Percentiles rank a stretch among this genome's conserved stretches.
Evolutionary conservation across 1,140 invertebrate species (phyloP).

Genomic region (Ericerus pela): DNA sequence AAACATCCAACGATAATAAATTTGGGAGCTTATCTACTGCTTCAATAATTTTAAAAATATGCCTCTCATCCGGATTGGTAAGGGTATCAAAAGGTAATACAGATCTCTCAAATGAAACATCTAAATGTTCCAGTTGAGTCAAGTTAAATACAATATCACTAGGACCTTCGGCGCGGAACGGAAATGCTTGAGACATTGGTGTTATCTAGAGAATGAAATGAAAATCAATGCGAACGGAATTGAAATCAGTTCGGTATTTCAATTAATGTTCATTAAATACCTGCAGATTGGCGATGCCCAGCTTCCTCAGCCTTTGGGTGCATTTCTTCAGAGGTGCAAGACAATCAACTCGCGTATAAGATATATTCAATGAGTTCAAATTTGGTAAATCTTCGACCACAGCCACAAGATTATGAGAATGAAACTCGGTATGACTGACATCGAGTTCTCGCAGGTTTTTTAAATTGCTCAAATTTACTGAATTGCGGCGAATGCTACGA

Average conservation of each 20-base stretch:
- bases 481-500: background rate
- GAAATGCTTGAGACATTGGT: background rate
- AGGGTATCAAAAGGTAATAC: conserved; percentile 34
- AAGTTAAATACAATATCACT: conserved; percentile 26
- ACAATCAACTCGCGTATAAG: conserved; percentile 49
- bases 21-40: conserved; percentile 39
- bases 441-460: conserved; percentile 49
- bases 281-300: conserved; percentile 50
- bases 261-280: conserved; percentile 27
- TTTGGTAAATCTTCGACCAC: conserved; percentile 50
- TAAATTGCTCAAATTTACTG: too few species aligned
- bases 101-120: conserved; percentile 47
- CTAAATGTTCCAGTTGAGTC: conserved; percentile 42
- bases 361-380: conserved; percentile 54
- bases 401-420: conserved; percentile 36
- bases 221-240: background rate
- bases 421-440: conserved; percentile 53
- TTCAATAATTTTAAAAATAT: conserved; percentile 37
- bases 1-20: conserved; percentile 51
- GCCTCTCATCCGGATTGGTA: conserved; percentile 31
- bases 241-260: background rate
- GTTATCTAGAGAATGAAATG: background rate
- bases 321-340: conserved; percentile 46
- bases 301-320: conserved; percentile 42
- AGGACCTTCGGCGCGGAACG: background rate